Conservation (phyloP, 2,888 invertebrate species). For the Vesta saturnalis region DNA sequence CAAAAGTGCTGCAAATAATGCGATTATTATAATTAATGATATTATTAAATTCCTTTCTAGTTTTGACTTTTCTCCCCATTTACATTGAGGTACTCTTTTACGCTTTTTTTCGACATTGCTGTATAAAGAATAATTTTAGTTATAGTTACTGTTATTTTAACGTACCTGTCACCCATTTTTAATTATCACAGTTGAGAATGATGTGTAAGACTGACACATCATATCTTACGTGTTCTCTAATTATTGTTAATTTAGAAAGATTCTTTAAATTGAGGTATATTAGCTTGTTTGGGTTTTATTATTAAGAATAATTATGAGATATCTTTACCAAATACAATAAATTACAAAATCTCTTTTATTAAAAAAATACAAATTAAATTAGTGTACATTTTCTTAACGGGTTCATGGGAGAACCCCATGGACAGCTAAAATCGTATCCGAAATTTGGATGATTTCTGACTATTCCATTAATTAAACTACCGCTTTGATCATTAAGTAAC, state of each 20-base stretch:
- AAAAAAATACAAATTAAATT: slow-evolving; percentile 13
- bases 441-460: slow-evolving; percentile 3
- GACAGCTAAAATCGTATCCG: slow-evolving; percentile 21
- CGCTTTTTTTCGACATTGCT: background rate
- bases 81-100: background rate
- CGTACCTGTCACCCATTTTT: slow-evolving; percentile 1
- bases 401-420: slow-evolving; percentile 15
- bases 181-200: background rate
- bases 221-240: background rate
- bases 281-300: background rate
- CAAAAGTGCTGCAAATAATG: slow-evolving; percentile 10
- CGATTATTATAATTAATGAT: background rate
- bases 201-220: background rate
- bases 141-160: background rate
- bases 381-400: slow-evolving; percentile 20
- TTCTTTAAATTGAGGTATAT: slow-evolving; percentile 4
- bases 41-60: slow-evolving; percentile 20
- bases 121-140: background rate
- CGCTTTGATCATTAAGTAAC: background rate
- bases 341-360: background rate
- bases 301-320: slow-evolving; percentile 1
- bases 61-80: slow-evolving; percentile 22
- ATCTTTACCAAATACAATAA: too few species aligned
- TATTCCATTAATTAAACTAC: background rate
- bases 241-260: background rate